Conservation (phyloP, 2,888 invertebrate species). For the Malacosoma neustria region DNA sequence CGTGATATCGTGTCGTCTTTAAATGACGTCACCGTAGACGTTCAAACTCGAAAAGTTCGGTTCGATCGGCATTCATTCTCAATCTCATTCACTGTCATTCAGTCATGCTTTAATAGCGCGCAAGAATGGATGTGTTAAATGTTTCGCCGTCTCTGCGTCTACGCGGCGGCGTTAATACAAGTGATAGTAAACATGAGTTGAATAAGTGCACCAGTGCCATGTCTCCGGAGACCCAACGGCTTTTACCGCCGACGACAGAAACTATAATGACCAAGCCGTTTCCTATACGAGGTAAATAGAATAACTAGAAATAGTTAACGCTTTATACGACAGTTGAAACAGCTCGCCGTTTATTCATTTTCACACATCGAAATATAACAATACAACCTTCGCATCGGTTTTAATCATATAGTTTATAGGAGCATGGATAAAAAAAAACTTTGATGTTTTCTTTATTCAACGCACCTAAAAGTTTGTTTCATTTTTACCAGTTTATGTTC, state of each 20-base stretch:
- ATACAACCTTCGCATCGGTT: too few relatives aligned
- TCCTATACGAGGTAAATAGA: slow-evolving; percentile 83
- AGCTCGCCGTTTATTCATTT: slow-evolving; percentile 17
- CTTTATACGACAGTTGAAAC: slow-evolving; percentile 25
- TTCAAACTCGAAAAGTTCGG: not conserved
- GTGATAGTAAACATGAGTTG: slow-evolving; percentile 68
- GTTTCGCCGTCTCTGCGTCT: slow-evolving; percentile 64
- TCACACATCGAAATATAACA: too few relatives aligned
- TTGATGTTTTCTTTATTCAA: too few relatives aligned
- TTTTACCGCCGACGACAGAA: slow-evolving; percentile 85
- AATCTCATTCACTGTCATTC: slow-evolving; percentile 6
- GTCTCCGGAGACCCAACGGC: slow-evolving; percentile 79
- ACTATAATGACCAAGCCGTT: slow-evolving; percentile 93
- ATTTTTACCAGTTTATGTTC: too few relatives aligned
- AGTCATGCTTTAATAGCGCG: slow-evolving; percentile 58
- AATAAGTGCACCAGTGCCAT: slow-evolving; percentile 80
- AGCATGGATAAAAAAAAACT: too few relatives aligned
- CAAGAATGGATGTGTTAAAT: slow-evolving; percentile 56
- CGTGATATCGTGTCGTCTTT: not conserved
- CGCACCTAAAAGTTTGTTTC: too few relatives aligned
- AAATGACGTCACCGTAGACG: not conserved
- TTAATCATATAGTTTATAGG: too few relatives aligned
- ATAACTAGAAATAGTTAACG: slow-evolving; percentile 43
- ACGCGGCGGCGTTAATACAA: slow-evolving; percentile 52
- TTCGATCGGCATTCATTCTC: not conserved